Conservation (phyloP, 2,113 vertebrate species). For the Dipodomys stephensi region DNA sequence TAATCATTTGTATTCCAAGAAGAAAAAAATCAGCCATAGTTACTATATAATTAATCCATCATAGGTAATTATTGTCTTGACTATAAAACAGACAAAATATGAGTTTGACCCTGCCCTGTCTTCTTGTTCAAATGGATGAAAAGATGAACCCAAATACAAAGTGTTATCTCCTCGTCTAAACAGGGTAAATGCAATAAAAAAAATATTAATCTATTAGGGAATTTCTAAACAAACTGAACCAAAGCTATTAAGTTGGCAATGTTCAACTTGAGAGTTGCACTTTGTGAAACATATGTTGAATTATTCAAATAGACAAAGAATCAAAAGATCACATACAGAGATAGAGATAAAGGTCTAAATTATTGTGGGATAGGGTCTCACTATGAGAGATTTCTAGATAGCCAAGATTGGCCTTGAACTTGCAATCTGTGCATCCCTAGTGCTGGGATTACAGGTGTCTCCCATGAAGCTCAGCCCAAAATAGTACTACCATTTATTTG, state of each 20-base stretch:
- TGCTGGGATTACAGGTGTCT: too few relatives aligned
- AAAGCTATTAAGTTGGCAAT: neutral
- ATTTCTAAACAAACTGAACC: neutral
- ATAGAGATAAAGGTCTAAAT: neutral
- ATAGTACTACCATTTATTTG: too few relatives aligned
- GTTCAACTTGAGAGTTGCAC: neutral
- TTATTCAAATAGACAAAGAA: neutral
- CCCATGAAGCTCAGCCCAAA: too few relatives aligned
- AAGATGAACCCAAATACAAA: neutral
- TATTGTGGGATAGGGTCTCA: too few relatives aligned
- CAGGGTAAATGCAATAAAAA: neutral
- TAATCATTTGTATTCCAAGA: conserved; percentile 48
- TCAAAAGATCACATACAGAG: neutral
- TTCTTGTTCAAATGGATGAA: neutral
- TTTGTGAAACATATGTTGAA: neutral
- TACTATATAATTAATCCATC: conserved; percentile 52
- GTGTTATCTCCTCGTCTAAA: neutral
- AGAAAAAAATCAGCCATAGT: conserved; percentile 24
- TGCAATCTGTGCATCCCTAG: too few relatives aligned
- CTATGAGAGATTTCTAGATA: too few relatives aligned
- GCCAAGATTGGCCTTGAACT: too few relatives aligned
- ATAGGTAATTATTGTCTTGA: conserved; percentile 25
- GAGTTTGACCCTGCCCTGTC: conserved; percentile 8
- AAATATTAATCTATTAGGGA: neutral
- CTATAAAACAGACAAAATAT: conserved; percentile 55